These are phyloP conservation scores for Pantherophis guttatus DNA, from an alignment of 2,113 vertebrate species.

Conservation along the genomic window DNA sequence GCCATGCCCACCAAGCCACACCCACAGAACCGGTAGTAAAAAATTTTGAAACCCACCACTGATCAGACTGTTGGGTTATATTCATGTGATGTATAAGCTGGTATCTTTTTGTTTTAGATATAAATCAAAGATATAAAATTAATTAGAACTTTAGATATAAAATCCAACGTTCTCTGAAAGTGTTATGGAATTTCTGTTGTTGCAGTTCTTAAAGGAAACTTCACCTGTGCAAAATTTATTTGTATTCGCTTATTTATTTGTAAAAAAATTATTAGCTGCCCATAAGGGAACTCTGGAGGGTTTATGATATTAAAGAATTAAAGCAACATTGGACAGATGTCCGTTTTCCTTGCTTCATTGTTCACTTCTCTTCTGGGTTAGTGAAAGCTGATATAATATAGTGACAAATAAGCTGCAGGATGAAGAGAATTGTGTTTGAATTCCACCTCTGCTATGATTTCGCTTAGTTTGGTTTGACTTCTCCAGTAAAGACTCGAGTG, in stretches of 20 bases:
- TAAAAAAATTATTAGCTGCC: background rate
- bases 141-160: background rate
- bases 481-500: background rate
- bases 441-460: background rate
- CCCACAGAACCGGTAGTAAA: too few species aligned
- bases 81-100: background rate
- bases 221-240: background rate
- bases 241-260: background rate
- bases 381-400: background rate
- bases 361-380: background rate
- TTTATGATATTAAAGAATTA: background rate
- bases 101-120: background rate
- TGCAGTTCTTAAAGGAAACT: background rate
- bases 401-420: background rate
- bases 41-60: too few species aligned
- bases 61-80: constrained; percentile 30
- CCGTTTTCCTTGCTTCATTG: background rate
- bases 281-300: background rate
- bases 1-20: too few species aligned
- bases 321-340: background rate
- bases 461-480: background rate
- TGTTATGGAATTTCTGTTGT: background rate
- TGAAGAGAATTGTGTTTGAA: background rate
- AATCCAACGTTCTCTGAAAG: background rate
- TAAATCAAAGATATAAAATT: background rate